Conservation (phyloP, 2,888 invertebrate species). For the Chorisops tibialis region DNA sequence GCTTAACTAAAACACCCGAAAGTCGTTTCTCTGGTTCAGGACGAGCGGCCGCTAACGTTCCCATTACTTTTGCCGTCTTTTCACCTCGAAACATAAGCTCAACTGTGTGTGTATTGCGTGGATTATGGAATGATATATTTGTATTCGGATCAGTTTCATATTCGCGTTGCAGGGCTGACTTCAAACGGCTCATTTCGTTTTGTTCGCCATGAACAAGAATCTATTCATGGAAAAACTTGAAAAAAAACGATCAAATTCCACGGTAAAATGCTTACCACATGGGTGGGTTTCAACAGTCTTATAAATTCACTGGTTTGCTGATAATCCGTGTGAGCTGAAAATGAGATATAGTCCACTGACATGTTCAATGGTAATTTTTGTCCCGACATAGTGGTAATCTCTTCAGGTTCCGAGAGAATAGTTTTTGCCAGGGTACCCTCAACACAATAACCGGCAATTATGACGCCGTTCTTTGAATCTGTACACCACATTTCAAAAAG, state of each 20-base stretch:
- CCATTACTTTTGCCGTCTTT: slow-evolving; percentile 98
- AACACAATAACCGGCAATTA: slow-evolving; percentile 95
- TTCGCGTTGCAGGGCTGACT: slow-evolving; percentile 89
- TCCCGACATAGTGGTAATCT: slow-evolving; percentile 91
- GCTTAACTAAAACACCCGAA: slow-evolving; percentile 91
- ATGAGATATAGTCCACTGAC: slow-evolving; percentile 99
- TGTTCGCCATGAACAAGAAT: slow-evolving; percentile 96
- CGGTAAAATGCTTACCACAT: slow-evolving; percentile 63
- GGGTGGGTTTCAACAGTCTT: slow-evolving; percentile 87
- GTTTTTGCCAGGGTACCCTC: slow-evolving; percentile 89
- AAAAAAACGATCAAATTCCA: neutral
- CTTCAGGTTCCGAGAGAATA: slow-evolving; percentile 95
- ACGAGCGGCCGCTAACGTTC: slow-evolving; percentile 78
- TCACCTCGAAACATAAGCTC: slow-evolving; percentile 94
- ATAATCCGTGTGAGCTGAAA: slow-evolving; percentile 98
- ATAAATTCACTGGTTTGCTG: slow-evolving; percentile 98
- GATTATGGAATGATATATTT: slow-evolving; percentile 89
- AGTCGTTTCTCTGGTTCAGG: slow-evolving; percentile 75
- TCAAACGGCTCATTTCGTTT: slow-evolving; percentile 96
- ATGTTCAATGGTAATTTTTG: slow-evolving; percentile 94
- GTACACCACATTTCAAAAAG: slow-evolving; percentile 99
- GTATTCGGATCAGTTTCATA: slow-evolving; percentile 82
- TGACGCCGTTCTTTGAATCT: slow-evolving; percentile 95
- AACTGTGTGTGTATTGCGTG: slow-evolving; percentile 90
- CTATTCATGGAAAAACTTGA: slow-evolving; percentile 47